Conservation (phyloP, 1,140 invertebrate species). For the Drosophila elegans region DNA sequence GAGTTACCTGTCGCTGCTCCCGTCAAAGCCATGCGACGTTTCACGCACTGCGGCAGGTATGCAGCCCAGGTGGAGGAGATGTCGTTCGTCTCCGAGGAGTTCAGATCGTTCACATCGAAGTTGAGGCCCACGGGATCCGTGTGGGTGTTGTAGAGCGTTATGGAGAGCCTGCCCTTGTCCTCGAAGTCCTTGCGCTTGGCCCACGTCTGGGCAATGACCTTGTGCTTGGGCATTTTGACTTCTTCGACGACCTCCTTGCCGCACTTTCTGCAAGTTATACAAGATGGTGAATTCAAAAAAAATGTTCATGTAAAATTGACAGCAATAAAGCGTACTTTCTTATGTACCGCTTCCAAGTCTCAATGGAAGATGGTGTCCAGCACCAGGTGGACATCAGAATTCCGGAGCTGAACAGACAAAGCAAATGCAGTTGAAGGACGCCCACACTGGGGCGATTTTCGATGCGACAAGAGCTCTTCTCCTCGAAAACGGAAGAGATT, state of each 20-base stretch:
- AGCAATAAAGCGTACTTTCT: slow-evolving; percentile 87
- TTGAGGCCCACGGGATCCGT: slow-evolving; percentile 96
- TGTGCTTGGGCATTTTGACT: slow-evolving; percentile 93
- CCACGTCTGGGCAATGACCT: slow-evolving; percentile 95
- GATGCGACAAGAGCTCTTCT: slow-evolving; percentile 87
- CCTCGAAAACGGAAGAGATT: slow-evolving; percentile 86
- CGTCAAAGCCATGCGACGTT: slow-evolving; percentile 91
- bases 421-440: slow-evolving; percentile 92
- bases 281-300: neutral
- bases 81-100: slow-evolving; percentile 91
- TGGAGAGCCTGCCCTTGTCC: slow-evolving; percentile 92
- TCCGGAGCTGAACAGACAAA: slow-evolving; percentile 93
- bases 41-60: slow-evolving; percentile 94
- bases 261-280: slow-evolving; percentile 86
- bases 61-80: slow-evolving; percentile 93
- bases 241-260: slow-evolving; percentile 90
- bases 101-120: slow-evolving; percentile 89
- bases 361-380: slow-evolving; percentile 93
- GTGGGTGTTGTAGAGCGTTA: slow-evolving; percentile 93
- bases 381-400: slow-evolving; percentile 97
- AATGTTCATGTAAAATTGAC: neutral
- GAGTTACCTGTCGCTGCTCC: slow-evolving; percentile 87
- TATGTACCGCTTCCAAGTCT: slow-evolving; percentile 93
- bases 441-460: slow-evolving; percentile 91
- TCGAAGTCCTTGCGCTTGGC: slow-evolving; percentile 94